Conservation (phyloP, 2,888 invertebrate species). For the Tetramorium bicarinatum region DNA sequence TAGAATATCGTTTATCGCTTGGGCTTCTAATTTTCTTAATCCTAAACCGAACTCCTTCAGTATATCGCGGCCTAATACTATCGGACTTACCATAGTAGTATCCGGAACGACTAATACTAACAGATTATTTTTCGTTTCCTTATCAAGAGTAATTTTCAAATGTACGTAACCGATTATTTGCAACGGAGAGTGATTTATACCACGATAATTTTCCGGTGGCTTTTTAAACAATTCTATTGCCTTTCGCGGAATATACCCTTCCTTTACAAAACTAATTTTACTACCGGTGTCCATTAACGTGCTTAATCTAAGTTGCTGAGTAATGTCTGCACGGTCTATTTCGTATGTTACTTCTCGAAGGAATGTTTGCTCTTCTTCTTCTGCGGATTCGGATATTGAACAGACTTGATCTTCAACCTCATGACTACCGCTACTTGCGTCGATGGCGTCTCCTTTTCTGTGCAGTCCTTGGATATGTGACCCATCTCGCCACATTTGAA, state of each 20-base stretch:
- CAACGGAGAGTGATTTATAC: not conserved
- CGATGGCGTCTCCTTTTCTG: not conserved
- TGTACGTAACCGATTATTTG: not conserved
- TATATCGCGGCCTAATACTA: not conserved
- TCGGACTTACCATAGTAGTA: not conserved
- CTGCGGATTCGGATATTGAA: accelerated
- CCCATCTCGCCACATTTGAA: not conserved
- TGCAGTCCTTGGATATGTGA: not conserved
- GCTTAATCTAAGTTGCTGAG: not conserved
- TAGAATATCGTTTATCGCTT: not conserved
- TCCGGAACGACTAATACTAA: not conserved
- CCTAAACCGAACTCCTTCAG: not conserved
- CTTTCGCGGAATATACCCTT: not conserved
- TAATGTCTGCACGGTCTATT: not conserved
- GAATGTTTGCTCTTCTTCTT: not conserved
- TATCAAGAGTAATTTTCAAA: not conserved
- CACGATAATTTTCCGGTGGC: not conserved
- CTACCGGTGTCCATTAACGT: not conserved
- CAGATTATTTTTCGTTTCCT: not conserved
- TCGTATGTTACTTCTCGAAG: not conserved
- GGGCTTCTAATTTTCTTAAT: not conserved
- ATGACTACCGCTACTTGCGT: not conserved
- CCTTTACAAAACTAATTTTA: constrained; percentile 7
- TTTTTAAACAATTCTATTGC: not conserved
- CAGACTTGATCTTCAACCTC: not conserved